A percentile compares a stretch with the other conserved stretches of the same genome.
These are phyloP conservation scores for Allygus modestus DNA, from an alignment of 2,888 invertebrate genomes.

Conservation along the genomic window DNA sequence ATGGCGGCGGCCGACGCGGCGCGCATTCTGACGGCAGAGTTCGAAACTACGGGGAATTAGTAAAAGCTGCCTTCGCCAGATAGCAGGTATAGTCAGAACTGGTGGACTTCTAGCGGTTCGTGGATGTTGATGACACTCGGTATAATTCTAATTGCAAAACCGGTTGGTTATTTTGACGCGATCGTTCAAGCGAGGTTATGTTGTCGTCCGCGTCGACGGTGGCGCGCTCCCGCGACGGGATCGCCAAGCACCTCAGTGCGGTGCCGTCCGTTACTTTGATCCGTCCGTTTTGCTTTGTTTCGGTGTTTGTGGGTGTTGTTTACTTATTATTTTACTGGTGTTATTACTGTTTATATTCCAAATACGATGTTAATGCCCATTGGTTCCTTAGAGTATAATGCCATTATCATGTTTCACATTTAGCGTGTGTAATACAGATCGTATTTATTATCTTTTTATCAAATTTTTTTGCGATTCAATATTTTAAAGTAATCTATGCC, in stretches of 20 bases:
- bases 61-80: neutral
- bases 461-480: too few relatives aligned
- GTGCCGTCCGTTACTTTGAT: neutral
- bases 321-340: neutral
- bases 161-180: constrained; percentile 47
- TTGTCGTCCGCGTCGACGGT: constrained; percentile 10
- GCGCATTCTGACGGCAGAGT: constrained; percentile 22
- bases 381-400: too few relatives aligned
- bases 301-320: neutral
- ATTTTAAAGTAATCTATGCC: too few relatives aligned
- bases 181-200: constrained; percentile 13
- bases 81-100: neutral
- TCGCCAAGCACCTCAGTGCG: constrained; percentile 20
- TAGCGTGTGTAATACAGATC: too few relatives aligned
- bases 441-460: too few relatives aligned
- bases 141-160: constrained; percentile 38
- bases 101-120: neutral
- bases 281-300: neutral
- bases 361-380: too few relatives aligned
- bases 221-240: neutral
- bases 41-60: neutral
- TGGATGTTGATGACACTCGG: constrained; percentile 5
- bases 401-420: too few relatives aligned
- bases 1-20: neutral
- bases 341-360: too few relatives aligned